Conservation (phyloP, 2,113 vertebrate genomes). For the Tautogolabrus adspersus region DNA sequence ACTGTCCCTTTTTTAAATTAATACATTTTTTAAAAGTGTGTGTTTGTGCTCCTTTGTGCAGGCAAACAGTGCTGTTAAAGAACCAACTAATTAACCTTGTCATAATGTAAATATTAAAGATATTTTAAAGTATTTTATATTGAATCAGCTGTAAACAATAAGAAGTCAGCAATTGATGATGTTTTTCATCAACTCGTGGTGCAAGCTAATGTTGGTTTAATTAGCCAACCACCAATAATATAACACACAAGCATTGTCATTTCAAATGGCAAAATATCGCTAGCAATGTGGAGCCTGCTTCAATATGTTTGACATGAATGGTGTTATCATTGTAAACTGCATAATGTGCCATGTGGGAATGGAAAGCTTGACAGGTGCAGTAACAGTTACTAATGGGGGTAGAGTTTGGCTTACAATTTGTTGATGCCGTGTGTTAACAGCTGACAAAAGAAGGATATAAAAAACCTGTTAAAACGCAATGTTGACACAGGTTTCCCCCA, state of each 20-base stretch:
- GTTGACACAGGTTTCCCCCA: slow-evolving; percentile 45
- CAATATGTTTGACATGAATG: too few species aligned
- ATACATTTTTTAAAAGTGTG: too few species aligned
- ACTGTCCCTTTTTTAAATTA: too few species aligned
- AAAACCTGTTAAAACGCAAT: slow-evolving; percentile 23
- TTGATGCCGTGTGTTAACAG: slow-evolving; percentile 25
- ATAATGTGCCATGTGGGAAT: neutral
- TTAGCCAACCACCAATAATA: neutral
- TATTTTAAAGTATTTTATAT: too few species aligned
- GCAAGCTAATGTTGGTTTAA: neutral
- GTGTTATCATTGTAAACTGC: too few species aligned
- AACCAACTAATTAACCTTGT: too few species aligned
- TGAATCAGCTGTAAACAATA: too few species aligned
- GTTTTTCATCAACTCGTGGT: too few species aligned
- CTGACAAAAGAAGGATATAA: slow-evolving; percentile 46
- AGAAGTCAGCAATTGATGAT: too few species aligned
- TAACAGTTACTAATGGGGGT: neutral
- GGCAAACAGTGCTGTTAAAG: too few species aligned
- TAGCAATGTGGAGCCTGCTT: neutral
- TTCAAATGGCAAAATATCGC: neutral
- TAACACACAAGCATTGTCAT: neutral
- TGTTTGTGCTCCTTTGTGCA: too few species aligned
- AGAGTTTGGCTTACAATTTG: neutral
- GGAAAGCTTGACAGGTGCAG: slow-evolving; percentile 20
- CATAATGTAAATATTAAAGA: too few species aligned